Evolutionary conservation across 2,888 invertebrate species (phyloP), one percentile per base, ranked within the genome.

Genomic region (Drosophila tripunctata): DNA sequence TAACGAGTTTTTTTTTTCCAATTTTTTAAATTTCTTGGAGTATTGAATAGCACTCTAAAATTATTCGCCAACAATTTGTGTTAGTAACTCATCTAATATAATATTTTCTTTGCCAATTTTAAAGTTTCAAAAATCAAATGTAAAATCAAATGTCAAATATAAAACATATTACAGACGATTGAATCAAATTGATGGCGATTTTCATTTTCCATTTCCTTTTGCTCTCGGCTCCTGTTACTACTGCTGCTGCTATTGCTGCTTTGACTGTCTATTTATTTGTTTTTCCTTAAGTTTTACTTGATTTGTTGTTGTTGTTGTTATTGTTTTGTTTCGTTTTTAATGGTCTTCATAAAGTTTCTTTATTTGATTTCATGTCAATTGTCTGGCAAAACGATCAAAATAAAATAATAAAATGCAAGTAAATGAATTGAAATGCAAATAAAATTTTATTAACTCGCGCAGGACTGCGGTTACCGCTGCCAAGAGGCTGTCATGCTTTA

Each of bases 371-470:
- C 70, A 81, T 77, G 87, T 77, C 84, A 83, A 73, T 86, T 83
- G 82, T 66, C 64, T 55, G 45, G 41, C 60, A 48, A 67, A 83
- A 72, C 67, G 73, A 70, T 68, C 69, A 21, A 73, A 79, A 81
- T 80, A 74, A 87, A 83, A 80, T 70, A 73, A 84, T 81, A 84
- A 87, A 87, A 87, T 61, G 67, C 71, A 74, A 77, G 64, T 69
- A 84, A 81, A 76, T 77, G 84, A 87, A 84, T 84, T 84, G 71
- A 84, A 84, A 74, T 67, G 87, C 69, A 84, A 84, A 83, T 87
- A 80, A 84, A 80, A 77, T 84, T 83, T 86, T 86, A 81, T 83
- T 24, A 79, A 81, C 84, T 69, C 58, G 36, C 31, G 40, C 74
- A 57, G 40, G 36, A 24, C 56, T 74, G 52, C 21, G 70, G 74